These are phyloP conservation scores for Tyrannus savana DNA, from an alignment of 2,113 vertebrate species.

Conservation along the genomic window DNA sequence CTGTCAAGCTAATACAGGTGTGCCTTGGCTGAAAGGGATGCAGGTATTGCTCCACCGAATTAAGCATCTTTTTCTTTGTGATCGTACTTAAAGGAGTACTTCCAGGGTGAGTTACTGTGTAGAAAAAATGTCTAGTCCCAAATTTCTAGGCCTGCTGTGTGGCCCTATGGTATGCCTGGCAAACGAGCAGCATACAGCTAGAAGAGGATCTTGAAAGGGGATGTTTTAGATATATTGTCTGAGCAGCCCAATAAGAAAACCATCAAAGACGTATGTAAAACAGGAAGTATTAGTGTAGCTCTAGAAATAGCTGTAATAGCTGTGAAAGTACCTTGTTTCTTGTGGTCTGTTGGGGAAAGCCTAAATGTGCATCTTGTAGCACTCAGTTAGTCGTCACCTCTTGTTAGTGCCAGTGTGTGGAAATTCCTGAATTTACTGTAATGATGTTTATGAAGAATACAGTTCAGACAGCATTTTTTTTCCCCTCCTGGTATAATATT, in stretches of 20 bases:
- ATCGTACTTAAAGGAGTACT: not conserved
- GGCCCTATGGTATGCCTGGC: not conserved
- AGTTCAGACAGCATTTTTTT: not conserved
- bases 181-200: not conserved
- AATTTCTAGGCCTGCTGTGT: not conserved
- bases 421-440: not conserved
- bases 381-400: not conserved
- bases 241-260: not conserved
- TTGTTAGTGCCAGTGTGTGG: not conserved
- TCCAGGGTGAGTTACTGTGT: not conserved
- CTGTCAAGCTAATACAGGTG: not conserved
- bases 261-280: accelerated
- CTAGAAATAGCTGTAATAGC: not conserved
- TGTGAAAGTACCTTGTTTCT: not conserved
- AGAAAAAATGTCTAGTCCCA: not conserved
- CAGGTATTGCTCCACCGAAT: not conserved
- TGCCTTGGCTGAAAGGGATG: not conserved
- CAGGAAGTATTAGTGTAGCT: not conserved
- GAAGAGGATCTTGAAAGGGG: not conserved
- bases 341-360: not conserved
- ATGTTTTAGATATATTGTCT: not conserved
- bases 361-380: not conserved
- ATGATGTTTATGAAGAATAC: not conserved
- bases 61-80: not conserved
- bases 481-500: not conserved